Conservation (phyloP, 2,113 vertebrate genomes). For the Macrotus californicus region DNA sequence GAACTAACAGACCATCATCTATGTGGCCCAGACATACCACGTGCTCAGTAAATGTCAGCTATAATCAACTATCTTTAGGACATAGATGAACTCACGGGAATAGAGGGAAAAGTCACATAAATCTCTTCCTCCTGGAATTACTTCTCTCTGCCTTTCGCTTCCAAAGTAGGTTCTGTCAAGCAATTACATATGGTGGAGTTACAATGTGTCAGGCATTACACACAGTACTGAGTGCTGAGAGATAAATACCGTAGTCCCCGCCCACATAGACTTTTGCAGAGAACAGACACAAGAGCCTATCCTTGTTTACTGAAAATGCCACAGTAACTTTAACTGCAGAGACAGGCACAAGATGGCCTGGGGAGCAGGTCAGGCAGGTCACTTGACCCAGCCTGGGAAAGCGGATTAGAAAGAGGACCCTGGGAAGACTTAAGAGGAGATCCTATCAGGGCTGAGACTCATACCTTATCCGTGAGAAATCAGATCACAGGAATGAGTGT, state of each 20-base stretch:
- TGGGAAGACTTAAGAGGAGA: neutral
- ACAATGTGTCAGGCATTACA: neutral
- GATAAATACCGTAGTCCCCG: neutral
- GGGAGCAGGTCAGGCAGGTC: neutral
- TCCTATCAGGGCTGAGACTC: neutral
- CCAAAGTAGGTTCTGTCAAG: neutral
- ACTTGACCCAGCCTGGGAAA: neutral
- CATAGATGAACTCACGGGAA: neutral
- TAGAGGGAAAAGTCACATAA: neutral
- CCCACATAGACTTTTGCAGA: neutral
- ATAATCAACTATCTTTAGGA: neutral
- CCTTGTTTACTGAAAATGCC: neutral
- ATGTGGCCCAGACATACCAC: neutral
- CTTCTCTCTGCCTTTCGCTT: neutral
- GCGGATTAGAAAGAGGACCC: neutral
- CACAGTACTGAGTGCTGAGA: neutral
- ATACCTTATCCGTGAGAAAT: slow-evolving; percentile 5
- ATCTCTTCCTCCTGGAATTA: neutral
- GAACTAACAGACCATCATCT: neutral
- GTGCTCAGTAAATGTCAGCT: neutral
- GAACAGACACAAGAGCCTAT: neutral
- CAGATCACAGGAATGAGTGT: neutral
- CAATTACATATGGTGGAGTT: neutral
- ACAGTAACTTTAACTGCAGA: neutral
- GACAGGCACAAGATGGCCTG: neutral